Conservation (phyloP, 2,113 vertebrate genomes). For the Aldabrachelys gigantea region DNA sequence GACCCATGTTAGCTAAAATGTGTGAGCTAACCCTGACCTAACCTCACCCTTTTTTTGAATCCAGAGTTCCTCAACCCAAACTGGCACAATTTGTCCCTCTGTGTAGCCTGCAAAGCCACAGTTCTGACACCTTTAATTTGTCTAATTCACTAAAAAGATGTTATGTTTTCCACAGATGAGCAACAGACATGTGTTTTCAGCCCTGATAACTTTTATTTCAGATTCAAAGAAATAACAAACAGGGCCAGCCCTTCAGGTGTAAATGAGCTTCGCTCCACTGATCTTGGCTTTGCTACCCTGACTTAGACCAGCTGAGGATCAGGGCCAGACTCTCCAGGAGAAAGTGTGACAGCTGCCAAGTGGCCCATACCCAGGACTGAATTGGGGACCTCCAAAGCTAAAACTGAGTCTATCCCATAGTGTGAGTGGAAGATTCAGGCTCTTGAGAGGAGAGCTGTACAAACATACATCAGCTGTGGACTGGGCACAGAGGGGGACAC, state of each 20-base stretch:
- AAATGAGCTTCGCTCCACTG: accelerated
- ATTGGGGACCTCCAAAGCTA: background rate
- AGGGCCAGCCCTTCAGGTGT: background rate
- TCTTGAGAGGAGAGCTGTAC: background rate
- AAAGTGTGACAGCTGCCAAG: background rate
- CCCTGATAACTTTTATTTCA: background rate
- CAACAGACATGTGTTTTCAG: background rate
- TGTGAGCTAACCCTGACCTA: background rate
- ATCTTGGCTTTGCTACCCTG: background rate
- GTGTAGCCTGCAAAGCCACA: background rate
- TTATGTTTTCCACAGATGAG: background rate
- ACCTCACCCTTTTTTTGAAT: background rate
- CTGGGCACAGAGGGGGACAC: background rate
- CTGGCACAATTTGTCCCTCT: background rate
- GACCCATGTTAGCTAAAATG: background rate
- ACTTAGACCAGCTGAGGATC: background rate
- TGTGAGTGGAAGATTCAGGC: background rate
- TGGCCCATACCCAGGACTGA: background rate
- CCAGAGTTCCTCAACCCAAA: background rate
- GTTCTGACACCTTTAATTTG: background rate
- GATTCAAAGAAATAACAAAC: background rate
- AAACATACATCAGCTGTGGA: background rate
- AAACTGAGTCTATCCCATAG: background rate
- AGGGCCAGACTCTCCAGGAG: background rate
- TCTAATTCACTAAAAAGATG: background rate